Conservation (phyloP, 2,888 invertebrate genomes). For the Drosophila meridionalis region DNA sequence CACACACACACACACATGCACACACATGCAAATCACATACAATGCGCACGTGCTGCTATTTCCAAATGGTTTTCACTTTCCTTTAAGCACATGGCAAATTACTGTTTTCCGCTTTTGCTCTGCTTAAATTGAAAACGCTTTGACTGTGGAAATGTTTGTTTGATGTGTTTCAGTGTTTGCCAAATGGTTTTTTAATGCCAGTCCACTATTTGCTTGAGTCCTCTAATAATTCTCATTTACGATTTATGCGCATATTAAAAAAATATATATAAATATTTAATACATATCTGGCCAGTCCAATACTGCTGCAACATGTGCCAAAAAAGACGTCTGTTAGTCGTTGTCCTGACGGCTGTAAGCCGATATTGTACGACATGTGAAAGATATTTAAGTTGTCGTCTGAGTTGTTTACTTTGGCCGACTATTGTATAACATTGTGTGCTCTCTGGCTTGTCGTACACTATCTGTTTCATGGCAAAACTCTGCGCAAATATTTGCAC, state of each 20-base stretch:
- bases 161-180: slow-evolving; percentile 49
- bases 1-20: slow-evolving; percentile 12
- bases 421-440: slow-evolving; percentile 26
- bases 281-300: background rate
- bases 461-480: slow-evolving; percentile 12
- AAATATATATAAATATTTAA: background rate
- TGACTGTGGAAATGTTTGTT: slow-evolving; percentile 51
- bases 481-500: slow-evolving; percentile 9
- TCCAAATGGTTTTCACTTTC: slow-evolving; percentile 71
- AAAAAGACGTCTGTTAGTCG: background rate
- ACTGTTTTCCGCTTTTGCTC: slow-evolving; percentile 31
- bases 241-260: slow-evolving; percentile 28
- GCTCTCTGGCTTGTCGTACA: slow-evolving; percentile 2
- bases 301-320: background rate
- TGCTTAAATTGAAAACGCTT: slow-evolving; percentile 55
- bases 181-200: slow-evolving; percentile 66
- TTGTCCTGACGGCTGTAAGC: slow-evolving; percentile 32
- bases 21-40: slow-evolving; percentile 53
- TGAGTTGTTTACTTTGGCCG: slow-evolving; percentile 29
- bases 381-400: slow-evolving; percentile 9
- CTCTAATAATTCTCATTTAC: slow-evolving; percentile 20
- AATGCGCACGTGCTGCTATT: slow-evolving; percentile 64
- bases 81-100: slow-evolving; percentile 58
- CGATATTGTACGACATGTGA: slow-evolving; percentile 13
- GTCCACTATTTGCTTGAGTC: slow-evolving; percentile 22